phyloP scores from a whole-genome alignment of 1,140 invertebrate genomes.

The Ostrea edulis region DNA sequence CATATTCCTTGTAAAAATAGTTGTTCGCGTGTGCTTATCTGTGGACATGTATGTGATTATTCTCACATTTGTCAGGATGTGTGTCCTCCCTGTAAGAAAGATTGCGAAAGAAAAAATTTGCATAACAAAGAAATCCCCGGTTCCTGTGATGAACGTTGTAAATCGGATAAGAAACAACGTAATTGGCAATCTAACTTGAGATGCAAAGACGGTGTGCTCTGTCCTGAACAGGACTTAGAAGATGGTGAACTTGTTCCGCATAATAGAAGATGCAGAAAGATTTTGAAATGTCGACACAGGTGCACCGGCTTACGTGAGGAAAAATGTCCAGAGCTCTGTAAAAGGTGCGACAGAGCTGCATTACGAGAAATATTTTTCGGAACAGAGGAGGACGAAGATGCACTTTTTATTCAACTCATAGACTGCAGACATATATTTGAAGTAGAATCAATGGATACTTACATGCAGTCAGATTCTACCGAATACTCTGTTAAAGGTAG shows the following conservation, averaged over 20 bases:
- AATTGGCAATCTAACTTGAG: slow-evolving; percentile 81
- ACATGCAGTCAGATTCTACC: slow-evolving; percentile 69
- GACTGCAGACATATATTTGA: slow-evolving; percentile 67
- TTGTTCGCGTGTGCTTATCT: slow-evolving; percentile 67
- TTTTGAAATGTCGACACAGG: slow-evolving; percentile 80
- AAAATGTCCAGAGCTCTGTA: slow-evolving; percentile 81
- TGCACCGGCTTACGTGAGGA: slow-evolving; percentile 84
- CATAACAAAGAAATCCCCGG: slow-evolving; percentile 75
- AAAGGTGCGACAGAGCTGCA: slow-evolving; percentile 73
- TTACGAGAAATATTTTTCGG: slow-evolving; percentile 82
- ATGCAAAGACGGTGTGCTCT: slow-evolving; percentile 81
- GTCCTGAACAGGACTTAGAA: slow-evolving; percentile 81
- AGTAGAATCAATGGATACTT: slow-evolving; percentile 73
- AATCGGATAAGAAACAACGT: slow-evolving; percentile 80
- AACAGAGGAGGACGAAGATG: slow-evolving; percentile 73
- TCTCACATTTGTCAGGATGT: slow-evolving; percentile 7
- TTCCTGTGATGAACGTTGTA: slow-evolving; percentile 83
- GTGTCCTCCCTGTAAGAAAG: slow-evolving; percentile 83
- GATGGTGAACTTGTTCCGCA: slow-evolving; percentile 82
- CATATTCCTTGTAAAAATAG: slow-evolving; percentile 78
- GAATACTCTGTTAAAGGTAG: slow-evolving; percentile 47
- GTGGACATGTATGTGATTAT: slow-evolving; percentile 70
- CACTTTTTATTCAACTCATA: slow-evolving; percentile 63
- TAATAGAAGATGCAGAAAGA: slow-evolving; percentile 67
- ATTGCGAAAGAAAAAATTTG: slow-evolving; percentile 81